Base-by-base conservation (phyloP, 2,797 vertebrate species). In the Sciurus carolinensis region DNA sequence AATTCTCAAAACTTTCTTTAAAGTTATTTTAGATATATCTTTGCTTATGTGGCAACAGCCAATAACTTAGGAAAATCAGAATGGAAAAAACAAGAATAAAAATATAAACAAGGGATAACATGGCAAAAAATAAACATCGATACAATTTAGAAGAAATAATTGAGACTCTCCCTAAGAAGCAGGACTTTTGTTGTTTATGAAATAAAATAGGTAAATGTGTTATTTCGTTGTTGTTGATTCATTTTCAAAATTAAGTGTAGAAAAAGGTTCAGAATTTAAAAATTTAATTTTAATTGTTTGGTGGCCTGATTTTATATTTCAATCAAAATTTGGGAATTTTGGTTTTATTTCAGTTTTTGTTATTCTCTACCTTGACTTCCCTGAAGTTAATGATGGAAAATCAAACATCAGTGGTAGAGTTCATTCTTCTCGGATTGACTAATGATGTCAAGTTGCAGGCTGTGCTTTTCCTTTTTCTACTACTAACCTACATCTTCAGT, bases 401-500 rank as follows among this genome's bases (percentile, higher is more conserved):
- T 42, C 72, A 59, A 28, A 94, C 92, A 2, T 77, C 81, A 24
- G 90, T 94, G 73, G 82, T 7, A 24, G 77, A 92, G 22, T 98
- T 98, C 91, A 95, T 98, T 62, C 97, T 98, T 73, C 92, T 98
- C 33, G 97, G 97, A 67, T 30, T 98, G 54, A 98, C 97, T 83
- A 66, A 90, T 76, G 94, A 98, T 13, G n/a, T 59, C 73, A 44
- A 96, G 1, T n/a, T 97, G 47, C 95, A 97, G 66, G 92, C 59
- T 22, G 33, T 72, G 10, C 91, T 98, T 42, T 97, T 98, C 72
- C 30, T 86, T 18, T 97, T 98, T 72, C 95, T 98, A 20, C 52
- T 98, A 2, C 17, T 97, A 33, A 96, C 97, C 42, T 98, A 98
- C 5, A 18, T 95, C 30, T 79, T 97, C 33, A 98, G 95, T 44